Percentiles rank a stretch among this genome's conserved stretches.
phyloP scores from a whole-genome alignment of 2,888 invertebrate species.

The Diplazon laetatorius region DNA sequence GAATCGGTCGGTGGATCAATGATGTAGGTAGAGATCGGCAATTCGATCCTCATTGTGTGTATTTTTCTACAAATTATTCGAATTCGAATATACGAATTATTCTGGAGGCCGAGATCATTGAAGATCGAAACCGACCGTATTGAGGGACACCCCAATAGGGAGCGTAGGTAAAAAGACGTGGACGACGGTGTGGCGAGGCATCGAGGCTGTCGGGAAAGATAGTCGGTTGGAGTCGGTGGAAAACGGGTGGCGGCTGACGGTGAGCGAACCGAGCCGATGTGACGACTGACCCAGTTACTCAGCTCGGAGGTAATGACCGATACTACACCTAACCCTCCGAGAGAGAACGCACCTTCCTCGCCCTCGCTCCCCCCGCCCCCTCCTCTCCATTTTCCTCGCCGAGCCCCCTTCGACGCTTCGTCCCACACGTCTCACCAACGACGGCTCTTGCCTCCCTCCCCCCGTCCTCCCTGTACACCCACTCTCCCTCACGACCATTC shows the following conservation, averaged over 20 bases:
- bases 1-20: too few relatives aligned
- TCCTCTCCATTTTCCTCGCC: constrained; percentile 33
- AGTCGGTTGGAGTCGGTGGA: constrained; percentile 44
- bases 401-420: constrained; percentile 9
- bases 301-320: constrained; percentile 82
- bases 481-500: constrained; percentile 9
- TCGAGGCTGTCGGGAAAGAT: constrained; percentile 54
- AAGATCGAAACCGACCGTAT: too few relatives aligned
- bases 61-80: too few relatives aligned
- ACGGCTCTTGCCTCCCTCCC: constrained; percentile 29
- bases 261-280: constrained; percentile 79
- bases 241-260: constrained; percentile 66
- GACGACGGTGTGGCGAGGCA: constrained; percentile 8
- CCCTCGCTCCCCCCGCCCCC: constrained; percentile 61
- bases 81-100: too few relatives aligned
- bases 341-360: constrained; percentile 63
- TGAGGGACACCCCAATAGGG: too few relatives aligned
- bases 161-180: constrained; percentile 28
- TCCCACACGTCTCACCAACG: constrained; percentile 43
- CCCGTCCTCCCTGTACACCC: not conserved
- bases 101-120: too few relatives aligned
- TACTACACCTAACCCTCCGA: constrained; percentile 81
- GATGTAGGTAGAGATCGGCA: too few relatives aligned
- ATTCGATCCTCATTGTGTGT: too few relatives aligned
- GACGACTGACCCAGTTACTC: constrained; percentile 83